Conservation (phyloP, 1,140 invertebrate genomes). For the Goniozus legneri region DNA sequence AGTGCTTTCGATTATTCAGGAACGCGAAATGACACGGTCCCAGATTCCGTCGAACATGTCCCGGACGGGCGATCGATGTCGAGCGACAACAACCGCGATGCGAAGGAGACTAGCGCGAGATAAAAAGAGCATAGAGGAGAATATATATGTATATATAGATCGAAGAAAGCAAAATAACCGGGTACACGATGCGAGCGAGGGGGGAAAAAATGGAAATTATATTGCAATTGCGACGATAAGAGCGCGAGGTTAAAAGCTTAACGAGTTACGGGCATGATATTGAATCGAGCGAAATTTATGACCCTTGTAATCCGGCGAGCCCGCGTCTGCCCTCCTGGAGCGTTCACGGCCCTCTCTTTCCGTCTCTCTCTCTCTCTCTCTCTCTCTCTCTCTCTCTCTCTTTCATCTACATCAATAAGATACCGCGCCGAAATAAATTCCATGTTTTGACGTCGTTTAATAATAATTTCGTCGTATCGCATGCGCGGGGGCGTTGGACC, state of each 20-base stretch:
- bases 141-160: no score
- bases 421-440: conserved; percentile 47
- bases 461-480: conserved; percentile 36
- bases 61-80: no score
- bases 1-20: no score
- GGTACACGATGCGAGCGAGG: no score
- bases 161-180: no score
- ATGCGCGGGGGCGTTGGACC: neutral
- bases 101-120: no score
- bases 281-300: conserved; percentile 47
- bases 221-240: no score
- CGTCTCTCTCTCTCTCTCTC: conserved; percentile 15
- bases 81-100: no score
- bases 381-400: conserved; percentile 6
- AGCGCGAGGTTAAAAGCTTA: conserved; percentile 39
- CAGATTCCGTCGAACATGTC: no score
- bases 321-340: conserved; percentile 37
- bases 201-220: no score
- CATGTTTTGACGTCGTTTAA: conserved; percentile 48
- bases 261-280: conserved; percentile 48
- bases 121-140: no score
- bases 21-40: no score
- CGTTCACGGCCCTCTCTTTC: conserved; percentile 32
- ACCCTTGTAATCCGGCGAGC: conserved; percentile 37
- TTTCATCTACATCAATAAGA: conserved; percentile 46